These are phyloP conservation scores for Antheraea mylitta DNA, from an alignment of 1,140 invertebrate species.

Conservation along the genomic window DNA sequence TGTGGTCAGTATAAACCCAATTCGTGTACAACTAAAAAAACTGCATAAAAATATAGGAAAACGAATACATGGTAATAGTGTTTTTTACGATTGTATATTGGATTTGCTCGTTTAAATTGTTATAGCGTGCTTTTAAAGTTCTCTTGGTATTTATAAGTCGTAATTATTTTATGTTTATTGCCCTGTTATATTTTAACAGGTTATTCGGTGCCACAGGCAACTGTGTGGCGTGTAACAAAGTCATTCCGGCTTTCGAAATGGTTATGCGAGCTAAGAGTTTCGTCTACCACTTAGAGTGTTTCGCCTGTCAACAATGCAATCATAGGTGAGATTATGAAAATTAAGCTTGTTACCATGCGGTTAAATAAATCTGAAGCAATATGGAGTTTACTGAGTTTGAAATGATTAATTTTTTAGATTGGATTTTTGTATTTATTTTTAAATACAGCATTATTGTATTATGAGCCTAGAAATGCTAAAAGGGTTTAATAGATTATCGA, in stretches of 20 bases:
- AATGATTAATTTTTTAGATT: too few relatives aligned
- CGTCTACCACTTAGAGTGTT: conserved; percentile 97
- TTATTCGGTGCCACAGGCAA: conserved; percentile 95
- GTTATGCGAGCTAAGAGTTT: conserved; percentile 97
- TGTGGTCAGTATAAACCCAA: neutral
- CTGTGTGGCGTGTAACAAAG: conserved; percentile 95
- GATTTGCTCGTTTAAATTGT: conserved; percentile 11
- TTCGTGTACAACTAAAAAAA: neutral
- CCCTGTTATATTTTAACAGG: conserved; percentile 76
- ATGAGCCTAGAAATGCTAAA: too few relatives aligned
- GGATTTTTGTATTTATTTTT: too few relatives aligned
- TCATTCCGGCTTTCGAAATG: conserved; percentile 98
- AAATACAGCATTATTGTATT: too few relatives aligned
- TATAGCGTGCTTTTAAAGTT: conserved; percentile 29
- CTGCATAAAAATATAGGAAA: neutral
- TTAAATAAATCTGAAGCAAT: neutral
- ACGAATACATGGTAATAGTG: neutral
- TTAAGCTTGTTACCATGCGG: neutral
- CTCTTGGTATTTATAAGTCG: conserved; percentile 34
- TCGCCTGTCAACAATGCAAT: conserved; percentile 97
- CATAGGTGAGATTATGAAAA: conserved; percentile 85
- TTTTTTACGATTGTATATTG: conserved; percentile 8
- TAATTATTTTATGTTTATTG: conserved; percentile 39
- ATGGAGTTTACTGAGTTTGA: too few relatives aligned
- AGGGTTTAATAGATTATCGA: too few relatives aligned